Conservation (phyloP, 2,113 vertebrate genomes). For the Pimephales promelas region DNA sequence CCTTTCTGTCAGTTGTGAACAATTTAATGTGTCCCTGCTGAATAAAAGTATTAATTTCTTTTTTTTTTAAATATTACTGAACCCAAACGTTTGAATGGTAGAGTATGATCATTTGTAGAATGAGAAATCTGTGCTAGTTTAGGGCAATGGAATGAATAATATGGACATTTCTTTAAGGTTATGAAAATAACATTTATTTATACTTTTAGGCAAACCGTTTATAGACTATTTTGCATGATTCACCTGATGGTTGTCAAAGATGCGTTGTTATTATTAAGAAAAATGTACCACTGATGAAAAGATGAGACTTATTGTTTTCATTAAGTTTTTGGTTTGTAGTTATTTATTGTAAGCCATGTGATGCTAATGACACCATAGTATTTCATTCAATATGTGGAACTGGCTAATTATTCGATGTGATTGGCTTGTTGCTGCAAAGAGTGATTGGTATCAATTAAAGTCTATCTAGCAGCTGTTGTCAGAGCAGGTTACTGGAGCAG, state of each 20-base stretch:
- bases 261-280: neutral
- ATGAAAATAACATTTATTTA: neutral
- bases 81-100: too few species aligned
- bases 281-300: neutral
- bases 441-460: neutral
- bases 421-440: neutral
- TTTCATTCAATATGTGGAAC: slow-evolving; percentile 2
- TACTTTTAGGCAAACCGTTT: neutral
- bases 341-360: neutral
- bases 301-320: neutral
- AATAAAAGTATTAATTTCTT: too few species aligned
- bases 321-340: neutral
- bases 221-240: neutral
- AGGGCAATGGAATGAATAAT: too few species aligned
- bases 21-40: too few species aligned
- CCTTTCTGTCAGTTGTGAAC: too few species aligned
- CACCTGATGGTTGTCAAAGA: neutral
- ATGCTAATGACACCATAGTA: neutral
- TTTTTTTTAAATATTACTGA: too few species aligned
- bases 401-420: neutral
- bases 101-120: too few species aligned
- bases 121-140: too few species aligned
- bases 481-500: slow-evolving; percentile 31
- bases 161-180: neutral
- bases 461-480: slow-evolving; percentile 34